phyloP scores from a whole-genome alignment of 2,113 vertebrate species.

The Sapajus apella region DNA sequence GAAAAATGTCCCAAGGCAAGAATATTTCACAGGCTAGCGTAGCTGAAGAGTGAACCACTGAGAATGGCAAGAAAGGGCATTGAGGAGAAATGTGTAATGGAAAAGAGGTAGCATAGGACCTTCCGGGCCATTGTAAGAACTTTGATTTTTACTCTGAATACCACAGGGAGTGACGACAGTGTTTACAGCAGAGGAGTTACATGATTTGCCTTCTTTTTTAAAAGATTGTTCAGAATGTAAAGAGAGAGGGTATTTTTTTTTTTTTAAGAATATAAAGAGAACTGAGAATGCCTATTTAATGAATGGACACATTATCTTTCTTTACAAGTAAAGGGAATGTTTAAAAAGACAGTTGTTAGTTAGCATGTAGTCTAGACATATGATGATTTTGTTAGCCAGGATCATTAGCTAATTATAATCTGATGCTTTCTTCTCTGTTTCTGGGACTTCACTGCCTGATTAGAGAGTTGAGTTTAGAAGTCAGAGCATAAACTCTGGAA shows the following conservation, averaged over 20 bases:
- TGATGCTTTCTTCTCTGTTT: neutral
- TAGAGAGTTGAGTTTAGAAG: neutral
- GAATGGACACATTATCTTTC: neutral
- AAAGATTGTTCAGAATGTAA: neutral
- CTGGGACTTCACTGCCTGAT: neutral
- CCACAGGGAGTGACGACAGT: neutral
- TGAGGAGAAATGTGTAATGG: neutral
- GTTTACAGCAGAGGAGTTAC: neutral
- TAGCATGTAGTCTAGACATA: neutral
- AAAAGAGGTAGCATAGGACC: neutral
- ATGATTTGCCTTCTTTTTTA: neutral
- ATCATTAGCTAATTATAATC: constrained; percentile 29
- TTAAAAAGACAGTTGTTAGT: neutral
- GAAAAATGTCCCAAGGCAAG: neutral
- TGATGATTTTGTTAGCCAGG: neutral
- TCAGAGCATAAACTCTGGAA: neutral
- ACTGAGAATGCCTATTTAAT: neutral
- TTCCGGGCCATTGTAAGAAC: neutral
- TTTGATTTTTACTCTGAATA: neutral
- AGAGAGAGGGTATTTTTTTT: neutral
- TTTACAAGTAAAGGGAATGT: neutral
- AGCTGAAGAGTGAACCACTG: neutral
- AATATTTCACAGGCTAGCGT: neutral
- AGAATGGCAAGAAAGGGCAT: neutral
- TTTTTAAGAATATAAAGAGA: neutral